Conservation (phyloP, 2,797 vertebrate genomes). For the Mareca strepera region DNA sequence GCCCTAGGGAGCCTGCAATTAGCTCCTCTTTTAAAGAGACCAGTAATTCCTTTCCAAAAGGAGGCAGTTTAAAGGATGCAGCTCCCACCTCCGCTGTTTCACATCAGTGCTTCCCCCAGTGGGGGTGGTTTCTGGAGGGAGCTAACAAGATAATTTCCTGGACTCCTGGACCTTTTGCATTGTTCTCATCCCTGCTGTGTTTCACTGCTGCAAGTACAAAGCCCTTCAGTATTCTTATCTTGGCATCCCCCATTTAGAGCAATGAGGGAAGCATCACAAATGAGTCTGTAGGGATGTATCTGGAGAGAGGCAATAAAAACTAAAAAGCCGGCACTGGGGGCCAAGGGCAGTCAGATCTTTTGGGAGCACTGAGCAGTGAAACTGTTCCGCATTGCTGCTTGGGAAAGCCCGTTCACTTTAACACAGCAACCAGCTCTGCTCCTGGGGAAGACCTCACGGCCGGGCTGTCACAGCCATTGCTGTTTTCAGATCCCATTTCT, state of each 20-base stretch:
- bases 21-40: not conserved
- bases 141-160: not conserved
- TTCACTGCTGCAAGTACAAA: not conserved
- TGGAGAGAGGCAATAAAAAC: not conserved
- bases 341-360: not conserved
- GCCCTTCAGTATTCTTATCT: slow-evolving; percentile 29
- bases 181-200: not conserved
- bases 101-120: not conserved
- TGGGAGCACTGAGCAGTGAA: not conserved
- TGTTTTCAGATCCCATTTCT: not conserved
- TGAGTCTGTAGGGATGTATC: not conserved
- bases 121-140: not conserved
- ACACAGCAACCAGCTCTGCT: not conserved
- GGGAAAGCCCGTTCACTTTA: not conserved
- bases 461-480: rapidly evolving
- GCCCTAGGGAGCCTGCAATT: not conserved
- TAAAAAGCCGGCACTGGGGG: rapidly evolving
- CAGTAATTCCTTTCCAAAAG: not conserved
- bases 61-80: not conserved
- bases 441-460: not conserved
- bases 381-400: not conserved
- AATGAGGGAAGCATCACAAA: slow-evolving; percentile 24
- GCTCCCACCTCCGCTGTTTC: not conserved
- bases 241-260: not conserved
- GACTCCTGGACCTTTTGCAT: not conserved